phyloP scores from a whole-genome alignment of 2,113 vertebrate genomes.

The Proterorhinus semilunaris region DNA sequence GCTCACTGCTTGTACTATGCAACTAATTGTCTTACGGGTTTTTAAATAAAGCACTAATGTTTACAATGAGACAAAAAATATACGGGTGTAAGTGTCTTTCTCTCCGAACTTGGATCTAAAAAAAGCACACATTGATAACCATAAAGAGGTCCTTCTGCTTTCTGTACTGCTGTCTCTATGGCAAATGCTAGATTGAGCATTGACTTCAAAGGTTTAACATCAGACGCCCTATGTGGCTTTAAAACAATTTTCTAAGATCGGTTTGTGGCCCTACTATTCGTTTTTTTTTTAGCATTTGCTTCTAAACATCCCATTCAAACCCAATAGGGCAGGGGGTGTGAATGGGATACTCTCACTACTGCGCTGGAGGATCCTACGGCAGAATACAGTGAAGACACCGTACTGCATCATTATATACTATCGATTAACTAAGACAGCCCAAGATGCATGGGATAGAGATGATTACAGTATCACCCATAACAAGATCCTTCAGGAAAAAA shows the following conservation, averaged over 20 bases:
- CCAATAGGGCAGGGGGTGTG: no score
- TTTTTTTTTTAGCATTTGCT: not conserved
- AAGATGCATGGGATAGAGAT: no score
- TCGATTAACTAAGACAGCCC: no score
- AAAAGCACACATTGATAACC: not conserved
- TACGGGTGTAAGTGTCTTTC: constrained; percentile 5
- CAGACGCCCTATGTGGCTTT: not conserved
- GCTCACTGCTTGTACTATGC: constrained; percentile 46
- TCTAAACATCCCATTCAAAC: no score
- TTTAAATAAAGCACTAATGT: constrained; percentile 53
- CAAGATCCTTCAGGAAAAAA: not conserved
- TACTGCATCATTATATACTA: no score
- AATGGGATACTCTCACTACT: not conserved
- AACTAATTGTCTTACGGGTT: constrained; percentile 30
- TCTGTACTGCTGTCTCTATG: no score
- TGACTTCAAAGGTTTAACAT: not conserved
- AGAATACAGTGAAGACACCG: no score
- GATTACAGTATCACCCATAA: not conserved
- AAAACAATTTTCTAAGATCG: no score
- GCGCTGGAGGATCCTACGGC: not conserved
- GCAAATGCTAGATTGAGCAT: not conserved
- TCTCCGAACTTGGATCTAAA: not conserved
- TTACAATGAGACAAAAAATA: constrained; percentile 59
- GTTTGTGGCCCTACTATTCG: not conserved
- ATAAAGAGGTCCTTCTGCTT: not conserved